A percentile compares a stretch with the other conserved stretches of the same genome.
These are phyloP conservation scores for Bembecia ichneumoniformis DNA, from an alignment of 2,888 invertebrate species.

Conservation along the genomic window DNA sequence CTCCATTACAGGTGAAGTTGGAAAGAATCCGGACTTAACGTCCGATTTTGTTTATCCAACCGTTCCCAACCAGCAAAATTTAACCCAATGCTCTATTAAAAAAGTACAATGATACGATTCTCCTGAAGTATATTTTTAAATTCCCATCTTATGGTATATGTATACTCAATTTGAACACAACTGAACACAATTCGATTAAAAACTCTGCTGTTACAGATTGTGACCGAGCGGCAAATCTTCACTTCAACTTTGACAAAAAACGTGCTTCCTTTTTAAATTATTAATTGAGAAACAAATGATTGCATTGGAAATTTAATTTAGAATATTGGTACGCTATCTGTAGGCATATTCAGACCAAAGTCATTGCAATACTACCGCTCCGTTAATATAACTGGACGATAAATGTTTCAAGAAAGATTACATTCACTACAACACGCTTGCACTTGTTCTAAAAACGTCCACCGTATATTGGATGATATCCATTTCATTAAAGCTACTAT, in stretches of 20 bases:
- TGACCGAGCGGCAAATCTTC: not conserved
- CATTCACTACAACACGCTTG: not conserved
- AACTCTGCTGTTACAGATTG: not conserved
- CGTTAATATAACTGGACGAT: not conserved
- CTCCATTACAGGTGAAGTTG: slow-evolving; percentile 67
- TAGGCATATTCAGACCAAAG: not conserved
- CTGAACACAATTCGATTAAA: not conserved
- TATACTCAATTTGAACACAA: not conserved
- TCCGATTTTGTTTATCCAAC: slow-evolving; percentile 3
- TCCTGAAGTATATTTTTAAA: not conserved
- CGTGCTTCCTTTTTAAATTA: not conserved
- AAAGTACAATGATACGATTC: not conserved
- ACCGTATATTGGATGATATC: not conserved
- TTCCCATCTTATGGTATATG: not conserved
- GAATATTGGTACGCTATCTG: not conserved
- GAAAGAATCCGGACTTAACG: slow-evolving; percentile 9
- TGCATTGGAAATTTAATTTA: not conserved
- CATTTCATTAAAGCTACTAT: not conserved
- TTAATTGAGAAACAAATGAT: not conserved
- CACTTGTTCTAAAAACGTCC: not conserved
- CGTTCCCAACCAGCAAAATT: slow-evolving; percentile 3
- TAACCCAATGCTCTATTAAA: slow-evolving; percentile 7
- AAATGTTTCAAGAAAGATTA: not conserved
- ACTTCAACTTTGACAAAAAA: not conserved
- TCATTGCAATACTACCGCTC: not conserved